Evolutionary conservation across 2,113 vertebrate genomes (phyloP), one percentile per base, ranked within the genome.

Genomic region (Pao palembangensis): DNA sequence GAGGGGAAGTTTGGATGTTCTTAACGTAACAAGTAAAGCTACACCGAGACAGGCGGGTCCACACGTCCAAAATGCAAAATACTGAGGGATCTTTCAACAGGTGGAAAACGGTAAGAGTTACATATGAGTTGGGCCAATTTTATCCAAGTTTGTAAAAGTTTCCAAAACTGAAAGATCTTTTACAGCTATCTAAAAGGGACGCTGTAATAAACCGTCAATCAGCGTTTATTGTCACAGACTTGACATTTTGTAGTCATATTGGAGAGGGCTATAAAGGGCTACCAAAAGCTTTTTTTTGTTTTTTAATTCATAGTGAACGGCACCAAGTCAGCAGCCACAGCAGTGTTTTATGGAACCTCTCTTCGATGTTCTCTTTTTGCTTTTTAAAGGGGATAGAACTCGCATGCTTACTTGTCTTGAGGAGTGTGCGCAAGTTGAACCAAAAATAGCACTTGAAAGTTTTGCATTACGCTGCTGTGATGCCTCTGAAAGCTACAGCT

Each of bases 31-130:
- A 69, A 64, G 64, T 74, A 69, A 34, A 64, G 51, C 59, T 80
- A 80, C 88, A 90, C 85, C 78, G 87, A 85, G 72, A 76, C 13
- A 67, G 61, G 28, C 31, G 62, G n/a, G 58, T 18, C 28, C 5
- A 11, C 49, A 49, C 16, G 58, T 69, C 44, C 74, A 47, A 23
- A 54, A 43, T 63, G 38, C 57, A 69, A 72, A 71, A 75, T 73
- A 68, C 80, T 79, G 77, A 88, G 60, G 78, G 76, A 85, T 80
- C 64, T 76, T 85, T 91, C 93, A 95, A 96, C 94, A 98, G 93
- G 94, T 97, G 92, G 87, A 92, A 76, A 73, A 91, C 91, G 92
- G 93, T 96, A 95, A 95, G 88, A 77, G 34, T 38, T 38, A 12
- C 34, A 8, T 38, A 11, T 11, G 10, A 11, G 34, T 38, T 12